Evolutionary conservation across 2,888 invertebrate species (phyloP), one percentile per base, ranked within the genome.

Genomic region (Sycophila texana): DNA sequence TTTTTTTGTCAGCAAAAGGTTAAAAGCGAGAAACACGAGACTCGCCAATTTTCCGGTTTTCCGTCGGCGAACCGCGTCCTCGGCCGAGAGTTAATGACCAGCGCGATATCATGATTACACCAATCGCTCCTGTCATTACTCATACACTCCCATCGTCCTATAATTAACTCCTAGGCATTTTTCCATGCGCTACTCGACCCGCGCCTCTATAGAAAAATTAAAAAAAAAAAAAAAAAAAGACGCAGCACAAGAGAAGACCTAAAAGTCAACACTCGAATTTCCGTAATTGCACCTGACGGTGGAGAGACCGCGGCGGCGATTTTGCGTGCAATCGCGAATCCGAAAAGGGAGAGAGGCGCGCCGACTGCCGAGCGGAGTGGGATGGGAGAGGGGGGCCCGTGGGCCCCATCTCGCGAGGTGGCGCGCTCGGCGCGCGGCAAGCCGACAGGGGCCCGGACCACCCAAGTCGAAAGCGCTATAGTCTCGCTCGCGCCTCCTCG

Each of bases 381-480:
- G 77, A 73, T 77, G 76, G 49, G 81, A 70, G 78, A 61, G 74
- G 71, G 74, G 70, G 58, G 73, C 20, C 70, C 39, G 73, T 65
- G 80, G 73, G 57, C 77, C 67, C 71, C 82, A 83, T 85, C 86
- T 84, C 85, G 87, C 84, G 87, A 89, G 89, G 89, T 89, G 89
- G 87, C 86, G 87, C 85, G 87, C 86, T 86, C 86, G 86, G 89
- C 89, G 86, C 87, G 88, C 88, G 87, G 87, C 7, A 7, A 86
- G 84, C 81, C 86, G 86, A 88, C 88, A 88, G 86, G 86, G 85
- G 86, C 86, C 26, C 85, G 86, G 90, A 90, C 90, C 90, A 90
- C 90, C 90, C 90, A 90, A 89, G 90, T 86, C 86, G 90, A 90
- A 88, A 88, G 89, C 85, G 84, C 89, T 89, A 89, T 86, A 90